A percentile compares a stretch with the other conserved stretches of the same genome.
Conservation (phyloP, 2,797 vertebrate species). For the Taeniopygia guttata region DNA sequence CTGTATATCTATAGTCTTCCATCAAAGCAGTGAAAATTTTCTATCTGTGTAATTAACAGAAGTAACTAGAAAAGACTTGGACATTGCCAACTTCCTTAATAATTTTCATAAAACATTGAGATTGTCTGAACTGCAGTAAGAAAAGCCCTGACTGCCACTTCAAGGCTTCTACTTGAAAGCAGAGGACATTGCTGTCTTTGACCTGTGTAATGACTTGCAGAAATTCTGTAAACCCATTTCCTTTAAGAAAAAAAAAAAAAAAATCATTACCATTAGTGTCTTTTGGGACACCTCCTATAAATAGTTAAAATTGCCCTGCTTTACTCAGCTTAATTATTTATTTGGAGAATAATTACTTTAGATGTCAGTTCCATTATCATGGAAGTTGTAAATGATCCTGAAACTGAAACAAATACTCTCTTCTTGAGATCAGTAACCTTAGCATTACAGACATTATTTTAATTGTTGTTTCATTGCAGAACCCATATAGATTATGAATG, state of each 20-base stretch:
- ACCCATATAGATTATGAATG: not conserved
- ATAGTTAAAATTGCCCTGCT: constrained; percentile 27
- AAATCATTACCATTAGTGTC: not conserved
- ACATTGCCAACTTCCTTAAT: not conserved
- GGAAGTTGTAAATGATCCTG: not conserved
- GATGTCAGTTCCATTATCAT: constrained; percentile 17
- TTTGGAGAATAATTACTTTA: constrained; percentile 36
- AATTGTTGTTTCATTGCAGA: not conserved
- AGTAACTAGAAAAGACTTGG: not conserved
- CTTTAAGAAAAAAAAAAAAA: constrained; percentile 17
- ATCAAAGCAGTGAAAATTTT: not conserved
- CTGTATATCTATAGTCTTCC: not conserved
- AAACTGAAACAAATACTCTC: not conserved
- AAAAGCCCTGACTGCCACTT: not conserved
- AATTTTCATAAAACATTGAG: not conserved
- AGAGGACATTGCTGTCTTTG: not conserved
- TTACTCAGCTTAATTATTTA: constrained; percentile 45
- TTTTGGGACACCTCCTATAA: constrained; percentile 22
- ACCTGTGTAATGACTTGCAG: not conserved
- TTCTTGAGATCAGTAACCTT: not conserved
- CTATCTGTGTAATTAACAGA: not conserved
- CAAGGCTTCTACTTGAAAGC: not conserved
- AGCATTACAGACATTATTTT: not conserved
- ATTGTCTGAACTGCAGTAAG: not conserved
- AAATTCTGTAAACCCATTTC: not conserved